Base-by-base conservation (phyloP, 2,113 vertebrate species). In the Notiomystis cincta region DNA sequence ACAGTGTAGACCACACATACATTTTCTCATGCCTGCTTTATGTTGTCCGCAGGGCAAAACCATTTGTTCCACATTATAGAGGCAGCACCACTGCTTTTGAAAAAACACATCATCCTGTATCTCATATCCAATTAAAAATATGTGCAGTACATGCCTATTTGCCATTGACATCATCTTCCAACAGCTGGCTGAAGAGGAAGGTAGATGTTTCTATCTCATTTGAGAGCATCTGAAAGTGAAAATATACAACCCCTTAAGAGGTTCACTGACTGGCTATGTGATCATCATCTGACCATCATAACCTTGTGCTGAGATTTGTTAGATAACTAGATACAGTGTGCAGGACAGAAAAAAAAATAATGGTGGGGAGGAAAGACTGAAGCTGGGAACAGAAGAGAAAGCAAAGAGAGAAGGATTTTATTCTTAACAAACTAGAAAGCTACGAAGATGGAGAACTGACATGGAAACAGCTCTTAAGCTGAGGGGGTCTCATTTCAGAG, bases 391-490 rank as follows among this genome's bases (percentile, higher is more conserved):
- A 67, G 21, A 62, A 67, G 35, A 87, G 38, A 40, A 85, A 70
- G 38, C 6, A 58, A 86, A 28, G 81, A 81, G 65, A 93, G 22
- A 67, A 57, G 37, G 14, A 72, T 90, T 95, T 91, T 79, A 85
- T 96, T 93, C 82, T 94, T 94, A 90, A 82, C 84, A 90, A 95
- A 93, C 40, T 35, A 47, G 66, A 91, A 67, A 93, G 48, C 83
- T 89, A 40, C 72, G 56, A 88, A 67, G 90, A 94, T 95, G 82
- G 93, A 89, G 50, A 87, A 85, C 65, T 15, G 13, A 90, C 82
- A 88, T 91, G 48, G 62, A 90, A 95, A 82, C 5, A 30, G 89
- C 75, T 94, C n/a, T 92, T 93, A 97, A 94, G 88, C 94, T 95
- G 84, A 93, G 92, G 65, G 79, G 58, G 37, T 82, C 60, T 69